A percentile compares a stretch with the other conserved stretches of the same genome.
Conservation (phyloP, 2,797 vertebrate genomes). For the Molothrus aeneus region DNA sequence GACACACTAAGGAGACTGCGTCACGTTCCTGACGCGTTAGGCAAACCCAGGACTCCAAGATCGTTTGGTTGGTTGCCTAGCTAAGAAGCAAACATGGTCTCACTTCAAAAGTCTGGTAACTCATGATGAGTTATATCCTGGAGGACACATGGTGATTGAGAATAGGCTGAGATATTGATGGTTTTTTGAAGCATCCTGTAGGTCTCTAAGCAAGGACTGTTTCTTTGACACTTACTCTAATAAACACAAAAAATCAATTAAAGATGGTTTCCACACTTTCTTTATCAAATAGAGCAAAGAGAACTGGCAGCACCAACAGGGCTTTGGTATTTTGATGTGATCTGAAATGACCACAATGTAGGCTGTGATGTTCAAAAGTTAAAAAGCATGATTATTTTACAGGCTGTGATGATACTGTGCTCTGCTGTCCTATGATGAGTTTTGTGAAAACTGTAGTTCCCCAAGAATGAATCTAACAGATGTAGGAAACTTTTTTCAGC, state of each 20-base stretch:
- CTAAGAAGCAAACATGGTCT: neutral
- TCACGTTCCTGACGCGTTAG: neutral
- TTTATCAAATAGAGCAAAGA: neutral
- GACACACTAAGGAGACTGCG: neutral
- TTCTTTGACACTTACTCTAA: neutral
- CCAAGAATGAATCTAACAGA: slow-evolving; percentile 3
- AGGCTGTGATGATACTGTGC: neutral
- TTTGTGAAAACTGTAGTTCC: neutral
- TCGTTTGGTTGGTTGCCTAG: slow-evolving; percentile 1
- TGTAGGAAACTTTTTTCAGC: neutral
- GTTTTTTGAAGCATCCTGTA: neutral
- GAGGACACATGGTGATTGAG: neutral
- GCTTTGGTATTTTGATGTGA: neutral
- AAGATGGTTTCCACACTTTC: neutral
- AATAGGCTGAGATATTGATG: neutral
- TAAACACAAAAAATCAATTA: neutral
- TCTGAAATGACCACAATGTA: neutral
- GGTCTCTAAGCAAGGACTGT: neutral
- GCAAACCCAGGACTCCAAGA: neutral
- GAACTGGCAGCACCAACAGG: neutral
- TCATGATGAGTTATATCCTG: neutral
- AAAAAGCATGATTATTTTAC: slow-evolving; percentile 15
- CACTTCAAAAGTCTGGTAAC: neutral
- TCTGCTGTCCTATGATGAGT: neutral
- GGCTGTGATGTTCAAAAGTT: neutral